Percentiles rank a stretch among this genome's conserved stretches.
Conservation (phyloP, 1,140 invertebrate species). For the Penaeus chinensis region DNA sequence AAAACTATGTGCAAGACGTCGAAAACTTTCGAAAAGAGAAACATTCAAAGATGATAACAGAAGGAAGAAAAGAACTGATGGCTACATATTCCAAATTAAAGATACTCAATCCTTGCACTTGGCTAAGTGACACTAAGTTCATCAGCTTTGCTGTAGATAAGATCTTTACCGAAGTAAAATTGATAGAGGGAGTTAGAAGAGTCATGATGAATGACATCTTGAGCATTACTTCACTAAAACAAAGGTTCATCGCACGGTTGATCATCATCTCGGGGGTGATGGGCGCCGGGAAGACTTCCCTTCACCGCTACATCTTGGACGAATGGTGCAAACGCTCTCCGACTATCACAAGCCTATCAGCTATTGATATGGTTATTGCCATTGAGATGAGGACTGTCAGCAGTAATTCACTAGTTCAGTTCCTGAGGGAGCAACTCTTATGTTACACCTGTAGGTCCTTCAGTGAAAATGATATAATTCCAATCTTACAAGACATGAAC, state of each 20-base stretch:
- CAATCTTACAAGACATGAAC: slow-evolving; percentile 55
- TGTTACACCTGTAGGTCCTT: slow-evolving; percentile 40
- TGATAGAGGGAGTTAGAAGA: slow-evolving; percentile 19
- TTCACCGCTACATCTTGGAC: slow-evolving; percentile 54
- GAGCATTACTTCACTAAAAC: slow-evolving; percentile 31
- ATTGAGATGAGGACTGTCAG: slow-evolving; percentile 47
- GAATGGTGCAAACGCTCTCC: slow-evolving; percentile 52
- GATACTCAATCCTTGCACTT: slow-evolving; percentile 47
- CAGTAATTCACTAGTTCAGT: slow-evolving; percentile 54
- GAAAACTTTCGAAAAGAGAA: slow-evolving; percentile 39
- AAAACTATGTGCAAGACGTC: slow-evolving; percentile 31
- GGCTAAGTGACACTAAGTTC: slow-evolving; percentile 47
- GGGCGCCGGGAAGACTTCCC: slow-evolving; percentile 56
- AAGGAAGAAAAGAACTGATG: slow-evolving; percentile 47
- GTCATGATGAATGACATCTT: slow-evolving; percentile 35
- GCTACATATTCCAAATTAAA: slow-evolving; percentile 26
- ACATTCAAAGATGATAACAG: slow-evolving; percentile 43
- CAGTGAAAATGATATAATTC: slow-evolving; percentile 54
- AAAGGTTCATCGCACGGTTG: slow-evolving; percentile 40
- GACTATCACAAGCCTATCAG: slow-evolving; percentile 28
- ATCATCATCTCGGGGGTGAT: slow-evolving; percentile 57
- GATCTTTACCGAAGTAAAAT: slow-evolving; percentile 34
- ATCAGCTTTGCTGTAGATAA: slow-evolving; percentile 41
- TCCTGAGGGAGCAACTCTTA: slow-evolving; percentile 54
- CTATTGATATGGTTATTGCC: slow-evolving; percentile 52